A percentile compares a stretch with the other conserved stretches of the same genome.
Conservation (phyloP, 37 sponge, comb jelly and placozoan species). For the Chondrilla cf. caribensis region DNA sequence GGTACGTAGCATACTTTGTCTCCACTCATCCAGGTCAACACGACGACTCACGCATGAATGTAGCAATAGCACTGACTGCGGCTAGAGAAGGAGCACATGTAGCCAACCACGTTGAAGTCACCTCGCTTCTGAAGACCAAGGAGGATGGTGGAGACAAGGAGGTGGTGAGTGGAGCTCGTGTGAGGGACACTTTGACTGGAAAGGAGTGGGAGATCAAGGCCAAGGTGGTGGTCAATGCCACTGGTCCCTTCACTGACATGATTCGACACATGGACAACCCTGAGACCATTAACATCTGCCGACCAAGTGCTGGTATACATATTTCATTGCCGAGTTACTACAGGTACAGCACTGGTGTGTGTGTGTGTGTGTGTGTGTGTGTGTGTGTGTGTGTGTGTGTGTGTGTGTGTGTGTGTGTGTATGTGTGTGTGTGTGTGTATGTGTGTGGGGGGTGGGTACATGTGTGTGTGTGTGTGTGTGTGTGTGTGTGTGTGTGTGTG, state of each 20-base stretch:
- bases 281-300: conserved; percentile 58
- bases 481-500: conserved; percentile 10
- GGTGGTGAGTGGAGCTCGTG: conserved; percentile 71
- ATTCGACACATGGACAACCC: conserved; percentile 90
- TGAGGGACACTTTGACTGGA: conserved; percentile 76
- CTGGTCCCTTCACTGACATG: conserved; percentile 92
- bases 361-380: no score
- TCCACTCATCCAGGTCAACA: conserved; percentile 72
- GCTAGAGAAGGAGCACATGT: conserved; percentile 85
- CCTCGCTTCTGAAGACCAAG: conserved; percentile 40
- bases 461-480: background rate
- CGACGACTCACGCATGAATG: conserved; percentile 97
- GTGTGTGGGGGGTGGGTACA: background rate
- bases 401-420: no score
- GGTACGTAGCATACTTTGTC: conserved; percentile 21
- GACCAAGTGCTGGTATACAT: conserved; percentile 91
- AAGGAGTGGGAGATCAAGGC: conserved; percentile 87
- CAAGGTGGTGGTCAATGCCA: conserved; percentile 96
- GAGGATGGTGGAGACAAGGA: conserved; percentile 10
- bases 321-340: conserved; percentile 92
- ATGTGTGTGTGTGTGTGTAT: background rate
- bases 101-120: conserved; percentile 89
- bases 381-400: no score
- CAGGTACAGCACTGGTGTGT: conserved; percentile 41
- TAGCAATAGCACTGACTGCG: conserved; percentile 89